A percentile compares a stretch with the other conserved stretches of the same genome.
Evolutionary conservation across 2,113 vertebrate species (phyloP).

Genomic region (Brachypteracias leptosomus): DNA sequence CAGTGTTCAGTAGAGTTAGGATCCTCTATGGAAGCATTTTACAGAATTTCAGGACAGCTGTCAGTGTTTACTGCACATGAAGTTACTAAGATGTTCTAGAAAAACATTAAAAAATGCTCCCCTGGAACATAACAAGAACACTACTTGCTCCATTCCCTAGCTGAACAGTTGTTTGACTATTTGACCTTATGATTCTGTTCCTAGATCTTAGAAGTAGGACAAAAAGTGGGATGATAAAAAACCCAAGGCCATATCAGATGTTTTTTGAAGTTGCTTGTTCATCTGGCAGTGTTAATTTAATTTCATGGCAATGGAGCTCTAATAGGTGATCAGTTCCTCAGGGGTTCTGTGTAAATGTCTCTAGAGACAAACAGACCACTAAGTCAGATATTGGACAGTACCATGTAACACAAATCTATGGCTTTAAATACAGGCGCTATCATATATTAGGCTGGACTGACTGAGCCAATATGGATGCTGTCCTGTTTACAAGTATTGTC

Average conservation of each 20-base stretch:
- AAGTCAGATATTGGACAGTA: not conserved
- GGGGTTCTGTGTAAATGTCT: not conserved
- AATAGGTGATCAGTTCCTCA: not conserved
- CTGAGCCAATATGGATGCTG: not conserved
- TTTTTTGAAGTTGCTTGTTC: not conserved
- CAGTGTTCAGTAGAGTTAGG: not conserved
- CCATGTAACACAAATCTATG: not conserved
- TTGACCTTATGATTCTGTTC: not conserved
- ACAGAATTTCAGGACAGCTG: not conserved
- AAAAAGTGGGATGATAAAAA: not conserved
- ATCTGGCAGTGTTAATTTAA: not conserved
- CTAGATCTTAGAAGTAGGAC: not conserved
- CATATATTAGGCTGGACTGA: not conserved
- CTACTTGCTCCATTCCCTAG: not conserved
- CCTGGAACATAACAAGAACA: not conserved
- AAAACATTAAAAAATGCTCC: not conserved
- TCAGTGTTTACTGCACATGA: not conserved
- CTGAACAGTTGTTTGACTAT: not conserved
- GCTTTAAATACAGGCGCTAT: fast-evolving
- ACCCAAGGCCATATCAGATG: not conserved
- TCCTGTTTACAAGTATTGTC: not conserved
- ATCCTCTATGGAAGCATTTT: not conserved
- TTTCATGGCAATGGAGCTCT: not conserved
- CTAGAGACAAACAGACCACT: not conserved
- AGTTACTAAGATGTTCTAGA: not conserved